A percentile compares a stretch with the other conserved stretches of the same genome.
Conservation (phyloP, 2,888 invertebrate species). For the Isoperla grammatica region DNA sequence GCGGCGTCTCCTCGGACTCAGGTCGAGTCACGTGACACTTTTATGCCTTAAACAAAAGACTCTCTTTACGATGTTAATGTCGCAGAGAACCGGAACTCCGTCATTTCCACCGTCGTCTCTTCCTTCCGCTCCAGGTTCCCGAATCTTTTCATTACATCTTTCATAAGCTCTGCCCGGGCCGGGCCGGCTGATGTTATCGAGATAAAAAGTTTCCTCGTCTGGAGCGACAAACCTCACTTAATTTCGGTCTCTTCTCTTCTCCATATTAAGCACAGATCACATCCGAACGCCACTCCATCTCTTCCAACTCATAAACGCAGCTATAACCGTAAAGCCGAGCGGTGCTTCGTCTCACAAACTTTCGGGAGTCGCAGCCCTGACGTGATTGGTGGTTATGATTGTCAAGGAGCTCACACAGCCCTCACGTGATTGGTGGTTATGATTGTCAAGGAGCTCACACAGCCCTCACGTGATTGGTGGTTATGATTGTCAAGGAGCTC, state of each 20-base stretch:
- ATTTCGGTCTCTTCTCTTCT: constrained; percentile 17
- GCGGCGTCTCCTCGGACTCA: neutral
- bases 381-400: constrained; percentile 6
- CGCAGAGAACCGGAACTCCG: constrained; percentile 7
- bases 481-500: neutral
- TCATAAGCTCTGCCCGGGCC: constrained; percentile 4
- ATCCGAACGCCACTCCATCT: constrained; percentile 10
- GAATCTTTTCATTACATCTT: constrained; percentile 19
- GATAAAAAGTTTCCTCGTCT: constrained; percentile 10
- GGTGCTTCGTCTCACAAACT: constrained; percentile 4
- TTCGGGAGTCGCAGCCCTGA: no score
- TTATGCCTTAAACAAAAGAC: constrained; percentile 16
- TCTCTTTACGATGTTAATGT: constrained; percentile 12
- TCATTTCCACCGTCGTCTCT: constrained; percentile 9
- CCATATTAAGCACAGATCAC: constrained; percentile 20
- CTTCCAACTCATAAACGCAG: constrained; percentile 18
- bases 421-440: constrained; percentile 2
- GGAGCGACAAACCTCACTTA: constrained; percentile 14
- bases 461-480: neutral
- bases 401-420: neutral
- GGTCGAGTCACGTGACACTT: neutral
- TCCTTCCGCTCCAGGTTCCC: constrained; percentile 13
- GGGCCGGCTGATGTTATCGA: constrained; percentile 14
- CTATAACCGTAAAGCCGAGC: constrained; percentile 10
- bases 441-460: neutral